Base-by-base conservation (phyloP, 2,113 vertebrate genomes). In the Salvelinus namaycush region DNA sequence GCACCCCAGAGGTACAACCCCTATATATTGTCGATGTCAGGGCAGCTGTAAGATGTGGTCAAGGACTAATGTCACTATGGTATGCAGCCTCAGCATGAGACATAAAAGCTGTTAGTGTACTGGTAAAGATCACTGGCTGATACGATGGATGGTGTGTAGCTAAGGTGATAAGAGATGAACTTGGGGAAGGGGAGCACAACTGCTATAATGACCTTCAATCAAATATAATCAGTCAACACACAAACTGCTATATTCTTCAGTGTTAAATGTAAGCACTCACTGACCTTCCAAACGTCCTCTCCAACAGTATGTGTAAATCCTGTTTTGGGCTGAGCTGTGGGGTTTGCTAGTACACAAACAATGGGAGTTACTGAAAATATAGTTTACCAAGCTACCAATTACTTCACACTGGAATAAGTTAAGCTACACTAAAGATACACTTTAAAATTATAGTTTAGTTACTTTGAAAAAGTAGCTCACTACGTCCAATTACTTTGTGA, bases 261-360 rank as follows among this genome's bases (percentile, higher is more conserved):
- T 57, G 18, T 39, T 57, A 20, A 14, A 57, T 20, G 6, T 3
- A 57, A 57, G 14, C 13, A 57, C 54, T 57, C 13, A 57, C 54
- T 9, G 39, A 57, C 20, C 18, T 20, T 20, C 20, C 54, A 57
- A 20, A 57, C 12, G 4, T 57, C 13, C 3, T 57, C 54, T 20
- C 20, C 20, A 20, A 57, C 54, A 57, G 6, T 20, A 57, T 57
- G 14, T 20, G 5, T 57, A 14, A 57, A 57, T 57, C 54, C 20
- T 57, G 54, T 57, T 57, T 57, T 5, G 13, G 54, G 54, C 54
- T 57, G 54, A 57, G 54, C 54, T 57, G 54, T 88, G 62, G 84
- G 84, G 80, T 84, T 88, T 44, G 39, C 72, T 72, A 76, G 77
- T 88, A 82, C 3, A 88, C 82, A 73, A 88, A 86, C 84, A 86